phyloP scores from a whole-genome alignment of 2,113 vertebrate species.

The Phrynosoma blainvillii region DNA sequence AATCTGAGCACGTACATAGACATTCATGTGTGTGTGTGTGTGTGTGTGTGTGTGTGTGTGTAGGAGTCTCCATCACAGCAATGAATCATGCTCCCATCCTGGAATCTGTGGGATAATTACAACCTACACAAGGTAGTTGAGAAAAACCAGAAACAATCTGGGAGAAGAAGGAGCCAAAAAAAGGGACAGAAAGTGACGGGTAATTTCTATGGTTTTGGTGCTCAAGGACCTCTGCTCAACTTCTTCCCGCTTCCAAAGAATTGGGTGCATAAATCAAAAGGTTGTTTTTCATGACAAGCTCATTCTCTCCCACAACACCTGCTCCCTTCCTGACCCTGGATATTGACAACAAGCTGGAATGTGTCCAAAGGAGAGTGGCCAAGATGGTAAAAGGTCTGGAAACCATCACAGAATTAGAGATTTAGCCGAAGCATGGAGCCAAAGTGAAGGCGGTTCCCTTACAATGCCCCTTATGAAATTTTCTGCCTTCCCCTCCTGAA shows the following conservation, averaged over 20 bases:
- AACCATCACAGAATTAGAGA: no score
- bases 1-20: not conserved
- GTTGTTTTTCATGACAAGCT: no score
- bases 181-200: slow-evolving; percentile 50
- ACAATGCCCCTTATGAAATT: no score
- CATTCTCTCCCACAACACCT: no score
- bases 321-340: no score
- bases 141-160: slow-evolving; percentile 68
- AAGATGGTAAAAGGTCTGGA: no score
- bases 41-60: not conserved
- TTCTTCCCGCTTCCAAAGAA: slow-evolving; percentile 49
- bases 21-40: not conserved
- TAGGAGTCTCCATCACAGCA: slow-evolving; percentile 55
- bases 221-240: not conserved
- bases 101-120: slow-evolving; percentile 72
- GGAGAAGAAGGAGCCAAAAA: slow-evolving; percentile 58
- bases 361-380: no score
- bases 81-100: slow-evolving; percentile 73
- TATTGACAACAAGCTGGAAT: no score
- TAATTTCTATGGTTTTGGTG: slow-evolving; percentile 47
- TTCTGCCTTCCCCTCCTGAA: no score
- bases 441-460: no score
- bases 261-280: not conserved
- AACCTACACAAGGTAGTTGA: slow-evolving; percentile 71
- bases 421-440: no score